Percentiles rank a stretch among this genome's conserved stretches.
Evolutionary conservation across 2,113 vertebrate species (phyloP).

Genomic region (Nematolebias whitei): DNA sequence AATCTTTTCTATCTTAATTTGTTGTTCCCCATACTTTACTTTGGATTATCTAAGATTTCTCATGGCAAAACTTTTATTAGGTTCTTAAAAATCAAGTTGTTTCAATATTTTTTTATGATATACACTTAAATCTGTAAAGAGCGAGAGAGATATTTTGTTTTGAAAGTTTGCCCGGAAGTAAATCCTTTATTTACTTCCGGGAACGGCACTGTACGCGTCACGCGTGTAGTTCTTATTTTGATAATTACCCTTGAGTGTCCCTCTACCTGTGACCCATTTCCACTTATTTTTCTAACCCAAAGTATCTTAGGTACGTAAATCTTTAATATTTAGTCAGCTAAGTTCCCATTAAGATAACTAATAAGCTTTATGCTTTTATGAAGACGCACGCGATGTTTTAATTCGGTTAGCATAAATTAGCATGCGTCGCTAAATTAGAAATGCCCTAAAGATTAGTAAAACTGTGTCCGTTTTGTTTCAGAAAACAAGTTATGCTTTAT

Average conservation of each 20-base stretch:
- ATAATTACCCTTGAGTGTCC: slow-evolving; percentile 1
- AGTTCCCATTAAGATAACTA: background rate
- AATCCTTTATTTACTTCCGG: background rate
- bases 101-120: no score
- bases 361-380: background rate
- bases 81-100: no score
- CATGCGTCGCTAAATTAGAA: background rate
- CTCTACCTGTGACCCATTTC: background rate
- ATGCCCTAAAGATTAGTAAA: background rate
- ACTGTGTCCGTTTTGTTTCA: background rate
- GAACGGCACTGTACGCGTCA: background rate
- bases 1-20: background rate
- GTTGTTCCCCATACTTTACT: background rate
- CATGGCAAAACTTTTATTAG: background rate
- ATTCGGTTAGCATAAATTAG: slow-evolving; percentile 4
- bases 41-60: background rate
- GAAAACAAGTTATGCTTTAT: background rate
- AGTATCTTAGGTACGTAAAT: slow-evolving; percentile 35
- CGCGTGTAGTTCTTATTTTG: background rate
- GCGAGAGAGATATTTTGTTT: slow-evolving; percentile 12
- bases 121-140: background rate
- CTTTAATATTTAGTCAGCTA: background rate
- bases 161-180: slow-evolving; percentile 19
- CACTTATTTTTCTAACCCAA: background rate
- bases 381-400: background rate